phyloP scores from a whole-genome alignment of 1,140 invertebrate genomes.

The Leptonema lineaticorne region DNA sequence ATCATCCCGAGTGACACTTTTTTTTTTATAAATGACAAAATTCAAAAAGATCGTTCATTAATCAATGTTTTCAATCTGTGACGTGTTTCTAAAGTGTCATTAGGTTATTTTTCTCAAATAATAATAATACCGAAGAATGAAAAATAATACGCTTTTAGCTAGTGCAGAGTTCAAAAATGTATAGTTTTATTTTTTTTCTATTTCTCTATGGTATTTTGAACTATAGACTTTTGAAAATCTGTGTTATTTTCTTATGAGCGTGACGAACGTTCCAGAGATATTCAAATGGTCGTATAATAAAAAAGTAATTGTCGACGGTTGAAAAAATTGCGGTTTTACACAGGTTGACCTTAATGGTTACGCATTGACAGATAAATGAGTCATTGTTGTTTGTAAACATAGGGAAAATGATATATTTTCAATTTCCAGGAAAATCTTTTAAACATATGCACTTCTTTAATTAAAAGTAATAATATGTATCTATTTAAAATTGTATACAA shows the following conservation, averaged over 20 bases:
- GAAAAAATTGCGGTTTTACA: background rate
- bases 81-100: no score
- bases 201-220: no score
- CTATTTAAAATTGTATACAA: no score
- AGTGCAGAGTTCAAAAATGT: background rate
- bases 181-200: no score
- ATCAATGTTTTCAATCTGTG: background rate
- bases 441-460: no score
- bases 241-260: background rate
- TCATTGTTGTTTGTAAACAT: conserved; percentile 12
- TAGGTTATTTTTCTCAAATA: no score
- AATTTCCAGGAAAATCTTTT: no score
- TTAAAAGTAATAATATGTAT: no score
- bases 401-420: background rate
- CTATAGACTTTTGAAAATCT: no score
- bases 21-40: background rate
- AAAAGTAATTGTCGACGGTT: background rate
- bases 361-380: background rate
- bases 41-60: background rate
- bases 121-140: background rate
- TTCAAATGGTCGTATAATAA: background rate
- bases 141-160: background rate
- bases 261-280: conserved; percentile 10
- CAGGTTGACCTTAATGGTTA: background rate
- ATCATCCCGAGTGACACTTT: background rate